A percentile compares a stretch with the other conserved stretches of the same genome.
phyloP scores from a whole-genome alignment of 2,797 vertebrate species.

The Girardinus metallicus region DNA sequence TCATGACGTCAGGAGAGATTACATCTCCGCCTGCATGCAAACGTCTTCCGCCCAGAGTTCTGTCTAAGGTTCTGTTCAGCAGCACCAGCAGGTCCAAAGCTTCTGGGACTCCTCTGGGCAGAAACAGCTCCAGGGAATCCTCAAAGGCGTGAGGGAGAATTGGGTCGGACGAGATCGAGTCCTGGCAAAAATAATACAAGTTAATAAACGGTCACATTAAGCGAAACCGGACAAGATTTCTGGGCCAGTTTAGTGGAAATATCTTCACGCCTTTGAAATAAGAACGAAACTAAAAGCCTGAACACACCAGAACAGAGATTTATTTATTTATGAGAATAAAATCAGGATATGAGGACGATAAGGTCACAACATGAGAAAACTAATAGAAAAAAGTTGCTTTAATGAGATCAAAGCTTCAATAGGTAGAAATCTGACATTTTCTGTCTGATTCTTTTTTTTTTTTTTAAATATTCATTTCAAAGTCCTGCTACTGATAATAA shows the following conservation, averaged over 20 bases:
- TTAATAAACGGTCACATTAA: neutral
- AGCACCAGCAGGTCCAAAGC: constrained; percentile 53
- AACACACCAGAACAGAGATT: too few species aligned
- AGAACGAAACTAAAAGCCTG: too few species aligned
- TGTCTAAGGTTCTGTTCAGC: constrained; percentile 63
- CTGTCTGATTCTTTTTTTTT: too few species aligned
- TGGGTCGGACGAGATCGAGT: neutral
- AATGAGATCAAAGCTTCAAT: too few species aligned
- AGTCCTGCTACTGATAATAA: too few species aligned
- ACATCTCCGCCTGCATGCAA: constrained; percentile 5
- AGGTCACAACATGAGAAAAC: too few species aligned
- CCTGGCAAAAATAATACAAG: constrained; percentile 30
- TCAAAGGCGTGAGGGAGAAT: constrained; percentile 59
- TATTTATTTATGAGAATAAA: too few species aligned
- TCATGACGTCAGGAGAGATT: neutral
- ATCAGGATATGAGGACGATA: too few species aligned
- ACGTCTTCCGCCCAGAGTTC: constrained; percentile 37
- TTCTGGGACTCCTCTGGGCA: constrained; percentile 53
- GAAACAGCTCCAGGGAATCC: constrained; percentile 63
- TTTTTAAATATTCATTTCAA: too few species aligned
- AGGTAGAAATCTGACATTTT: too few species aligned
- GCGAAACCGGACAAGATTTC: neutral
- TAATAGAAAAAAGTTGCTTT: too few species aligned
- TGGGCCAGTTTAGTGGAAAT: neutral
- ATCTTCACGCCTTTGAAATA: too few species aligned